These are phyloP conservation scores for Trinorchestia longiramus DNA, from an alignment of 1,140 invertebrate species.

Conservation along the genomic window DNA sequence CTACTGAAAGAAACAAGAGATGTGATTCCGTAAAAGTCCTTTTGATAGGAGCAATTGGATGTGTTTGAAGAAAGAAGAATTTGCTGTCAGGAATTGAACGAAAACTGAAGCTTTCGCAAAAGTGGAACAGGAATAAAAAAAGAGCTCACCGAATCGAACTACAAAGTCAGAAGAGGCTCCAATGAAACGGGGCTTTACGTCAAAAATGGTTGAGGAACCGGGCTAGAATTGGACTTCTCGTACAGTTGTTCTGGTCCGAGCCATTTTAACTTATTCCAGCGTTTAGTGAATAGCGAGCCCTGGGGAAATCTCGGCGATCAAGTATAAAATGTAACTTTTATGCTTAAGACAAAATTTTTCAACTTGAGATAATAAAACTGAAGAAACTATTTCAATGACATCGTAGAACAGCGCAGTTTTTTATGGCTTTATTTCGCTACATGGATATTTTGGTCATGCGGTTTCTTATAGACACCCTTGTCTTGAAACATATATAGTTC, in stretches of 20 bases:
- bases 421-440: background rate
- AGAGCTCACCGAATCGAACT: constrained; percentile 36
- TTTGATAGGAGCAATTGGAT: constrained; percentile 39
- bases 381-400: background rate
- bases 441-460: background rate
- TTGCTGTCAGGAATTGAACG: background rate
- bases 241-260: background rate
- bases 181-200: background rate
- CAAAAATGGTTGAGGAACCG: background rate
- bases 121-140: background rate
- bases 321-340: background rate
- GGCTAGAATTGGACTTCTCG: background rate
- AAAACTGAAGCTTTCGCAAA: constrained; percentile 17
- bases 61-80: background rate
- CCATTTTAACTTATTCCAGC: background rate
- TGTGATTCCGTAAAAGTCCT: background rate
- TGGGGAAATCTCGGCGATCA: background rate
- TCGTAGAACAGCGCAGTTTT: background rate
- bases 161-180: constrained; percentile 11
- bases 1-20: background rate
- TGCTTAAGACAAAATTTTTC: background rate
- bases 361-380: background rate
- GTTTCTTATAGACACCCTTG: background rate
- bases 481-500: too few relatives aligned
- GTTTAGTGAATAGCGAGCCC: background rate